phyloP scores from a whole-genome alignment of 2,113 vertebrate species.

The Trogon melanurus region DNA sequence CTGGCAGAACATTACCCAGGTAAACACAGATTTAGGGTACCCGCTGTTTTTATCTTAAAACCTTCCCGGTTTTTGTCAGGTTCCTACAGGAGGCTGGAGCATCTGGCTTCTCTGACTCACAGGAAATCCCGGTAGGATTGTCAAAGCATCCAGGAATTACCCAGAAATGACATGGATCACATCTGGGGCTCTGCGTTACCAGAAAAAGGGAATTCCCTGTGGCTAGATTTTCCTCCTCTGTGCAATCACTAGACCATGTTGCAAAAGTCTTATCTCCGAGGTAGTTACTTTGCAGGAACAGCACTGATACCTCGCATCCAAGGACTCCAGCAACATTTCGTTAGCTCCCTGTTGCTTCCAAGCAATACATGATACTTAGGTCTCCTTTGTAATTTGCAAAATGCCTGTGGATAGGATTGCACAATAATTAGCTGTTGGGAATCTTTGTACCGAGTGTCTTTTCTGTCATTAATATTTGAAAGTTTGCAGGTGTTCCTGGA shows the following conservation, averaged over 20 bases:
- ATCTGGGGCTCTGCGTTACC: neutral
- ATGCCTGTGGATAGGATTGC: neutral
- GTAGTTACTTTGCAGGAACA: neutral
- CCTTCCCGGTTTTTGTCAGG: fast-evolving
- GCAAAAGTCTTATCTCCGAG: neutral
- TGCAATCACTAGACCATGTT: neutral
- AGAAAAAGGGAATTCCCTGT: neutral
- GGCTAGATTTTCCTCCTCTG: neutral
- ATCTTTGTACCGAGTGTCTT: neutral
- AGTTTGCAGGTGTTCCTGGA: neutral
- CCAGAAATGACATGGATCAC: neutral
- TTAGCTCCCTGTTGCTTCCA: neutral
- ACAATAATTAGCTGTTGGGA: neutral
- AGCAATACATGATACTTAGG: neutral
- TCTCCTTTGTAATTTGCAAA: neutral
- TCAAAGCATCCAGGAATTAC: neutral
- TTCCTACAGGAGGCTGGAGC: neutral
- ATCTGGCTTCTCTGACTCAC: neutral
- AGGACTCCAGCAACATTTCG: neutral
- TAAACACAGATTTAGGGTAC: fast-evolving
- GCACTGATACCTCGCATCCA: neutral
- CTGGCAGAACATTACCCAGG: neutral
- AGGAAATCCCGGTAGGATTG: neutral
- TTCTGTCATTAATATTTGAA: conserved; percentile 34
- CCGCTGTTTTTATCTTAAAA: neutral